Conservation (phyloP, 2,888 invertebrate species). For the Capitulum mitella region DNA sequence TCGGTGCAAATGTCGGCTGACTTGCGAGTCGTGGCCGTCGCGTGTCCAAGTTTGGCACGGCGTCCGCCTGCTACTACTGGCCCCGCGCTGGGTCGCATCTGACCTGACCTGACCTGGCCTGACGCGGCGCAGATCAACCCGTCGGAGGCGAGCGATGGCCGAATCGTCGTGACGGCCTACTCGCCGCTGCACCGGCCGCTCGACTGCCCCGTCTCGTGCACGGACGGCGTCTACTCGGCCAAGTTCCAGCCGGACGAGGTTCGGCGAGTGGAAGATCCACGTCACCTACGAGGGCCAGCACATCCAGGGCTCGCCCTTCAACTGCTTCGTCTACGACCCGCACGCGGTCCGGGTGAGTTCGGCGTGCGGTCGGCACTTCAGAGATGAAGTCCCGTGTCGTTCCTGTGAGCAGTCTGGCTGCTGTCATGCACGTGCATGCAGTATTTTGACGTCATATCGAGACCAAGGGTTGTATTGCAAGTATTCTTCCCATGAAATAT, state of each 20-base stretch:
- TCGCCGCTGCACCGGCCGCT: conserved; percentile 79
- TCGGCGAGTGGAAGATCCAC: conserved; percentile 93
- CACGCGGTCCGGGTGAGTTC: conserved; percentile 66
- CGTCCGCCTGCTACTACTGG: no score
- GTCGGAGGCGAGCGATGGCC: conserved; percentile 32
- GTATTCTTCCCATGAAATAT: no score
- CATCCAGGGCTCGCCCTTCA: conserved; percentile 92
- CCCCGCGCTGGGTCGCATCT: no score
- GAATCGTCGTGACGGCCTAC: conserved; percentile 66
- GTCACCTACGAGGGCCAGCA: conserved; percentile 93
- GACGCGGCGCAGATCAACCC: conserved; percentile 35
- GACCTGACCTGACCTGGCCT: neutral
- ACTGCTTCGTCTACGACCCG: conserved; percentile 91
- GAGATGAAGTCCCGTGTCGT: no score
- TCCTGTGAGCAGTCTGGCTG: no score
- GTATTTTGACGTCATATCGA: no score
- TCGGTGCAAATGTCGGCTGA: no score
- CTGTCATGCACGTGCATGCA: no score
- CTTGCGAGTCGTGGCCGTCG: no score
- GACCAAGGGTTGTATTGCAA: no score
- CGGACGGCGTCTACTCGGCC: conserved; percentile 85
- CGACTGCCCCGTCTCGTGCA: conserved; percentile 58
- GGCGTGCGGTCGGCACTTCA: no score
- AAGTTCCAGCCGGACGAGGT: conserved; percentile 96
- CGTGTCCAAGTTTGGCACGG: no score